phyloP scores from a whole-genome alignment of 2,888 invertebrate species.

The Perithous albicinctus region DNA sequence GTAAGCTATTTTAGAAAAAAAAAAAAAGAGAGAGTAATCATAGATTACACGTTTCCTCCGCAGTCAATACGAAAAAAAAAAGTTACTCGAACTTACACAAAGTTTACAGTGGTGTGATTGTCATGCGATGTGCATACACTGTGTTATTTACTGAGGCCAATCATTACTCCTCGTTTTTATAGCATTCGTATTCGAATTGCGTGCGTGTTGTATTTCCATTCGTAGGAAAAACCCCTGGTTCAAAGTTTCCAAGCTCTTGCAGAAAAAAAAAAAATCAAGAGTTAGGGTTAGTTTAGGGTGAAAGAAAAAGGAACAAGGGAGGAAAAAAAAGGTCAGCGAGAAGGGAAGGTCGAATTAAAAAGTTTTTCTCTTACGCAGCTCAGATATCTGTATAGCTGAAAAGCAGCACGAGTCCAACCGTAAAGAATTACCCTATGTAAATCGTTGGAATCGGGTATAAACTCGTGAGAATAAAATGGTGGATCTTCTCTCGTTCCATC shows the following conservation, averaged over 20 bases:
- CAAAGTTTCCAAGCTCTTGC: constrained; percentile 24
- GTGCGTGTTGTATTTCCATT: constrained; percentile 50
- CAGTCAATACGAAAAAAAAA: constrained; percentile 29
- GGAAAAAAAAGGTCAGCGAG: constrained; percentile 42
- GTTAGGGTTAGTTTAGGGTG: constrained; percentile 50
- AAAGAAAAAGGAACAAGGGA: neutral
- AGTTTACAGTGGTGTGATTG: constrained; percentile 24
- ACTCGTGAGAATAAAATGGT: constrained; percentile 72
- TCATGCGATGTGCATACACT: neutral
- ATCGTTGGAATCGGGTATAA: constrained; percentile 79
- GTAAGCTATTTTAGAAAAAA: no score
- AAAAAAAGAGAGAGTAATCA: no score
- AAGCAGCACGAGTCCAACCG: constrained; percentile 61
- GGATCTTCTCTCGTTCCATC: neutral
- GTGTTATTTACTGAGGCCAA: constrained; percentile 45
- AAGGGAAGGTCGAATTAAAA: constrained; percentile 68
- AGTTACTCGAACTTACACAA: constrained; percentile 52
- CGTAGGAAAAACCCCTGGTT: constrained; percentile 21
- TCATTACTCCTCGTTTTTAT: constrained; percentile 7
- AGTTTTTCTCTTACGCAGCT: constrained; percentile 72
- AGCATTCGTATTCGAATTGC: neutral
- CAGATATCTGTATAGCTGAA: constrained; percentile 38
- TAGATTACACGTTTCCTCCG: constrained; percentile 47
- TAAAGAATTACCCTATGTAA: constrained; percentile 77
- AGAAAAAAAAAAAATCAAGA: constrained; percentile 46